These are phyloP conservation scores for Pterois miles DNA, from an alignment of 2,797 vertebrate genomes.

Conservation along the genomic window DNA sequence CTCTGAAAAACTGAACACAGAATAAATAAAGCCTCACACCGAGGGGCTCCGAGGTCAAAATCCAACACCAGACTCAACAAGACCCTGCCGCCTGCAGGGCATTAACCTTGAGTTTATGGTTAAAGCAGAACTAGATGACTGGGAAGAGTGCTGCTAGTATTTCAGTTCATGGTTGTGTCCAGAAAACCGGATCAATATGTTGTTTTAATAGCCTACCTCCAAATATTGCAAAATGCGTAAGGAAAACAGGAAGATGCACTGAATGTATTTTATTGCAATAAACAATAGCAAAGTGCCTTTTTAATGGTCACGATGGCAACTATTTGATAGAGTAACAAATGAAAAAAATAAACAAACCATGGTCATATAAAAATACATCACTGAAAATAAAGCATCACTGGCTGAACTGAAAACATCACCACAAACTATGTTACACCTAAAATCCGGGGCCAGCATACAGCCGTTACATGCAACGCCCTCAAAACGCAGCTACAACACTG, in stretches of 20 bases:
- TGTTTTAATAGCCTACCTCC: slow-evolving; percentile 19
- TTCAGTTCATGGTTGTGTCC: neutral
- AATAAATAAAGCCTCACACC: slow-evolving; percentile 32
- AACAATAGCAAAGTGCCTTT: slow-evolving; percentile 82
- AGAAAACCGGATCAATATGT: slow-evolving; percentile 11
- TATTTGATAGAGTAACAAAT: slow-evolving; percentile 76
- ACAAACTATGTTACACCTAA: slow-evolving; percentile 81
- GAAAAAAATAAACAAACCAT: slow-evolving; percentile 53
- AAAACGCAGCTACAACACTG: slow-evolving; percentile 76
- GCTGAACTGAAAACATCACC: slow-evolving; percentile 82
- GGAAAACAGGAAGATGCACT: slow-evolving; percentile 64
- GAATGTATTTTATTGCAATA: slow-evolving; percentile 80
- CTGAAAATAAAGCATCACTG: slow-evolving; percentile 79
- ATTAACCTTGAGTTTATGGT: slow-evolving; percentile 38
- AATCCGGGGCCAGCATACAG: slow-evolving; percentile 78
- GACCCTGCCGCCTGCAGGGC: slow-evolving; percentile 15
- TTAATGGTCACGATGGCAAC: slow-evolving; percentile 78
- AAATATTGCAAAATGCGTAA: slow-evolving; percentile 45
- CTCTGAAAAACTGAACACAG: slow-evolving; percentile 9
- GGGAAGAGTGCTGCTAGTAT: slow-evolving; percentile 2
- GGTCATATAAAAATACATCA: slow-evolving; percentile 80
- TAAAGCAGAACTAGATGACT: slow-evolving; percentile 15
- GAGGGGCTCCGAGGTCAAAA: slow-evolving; percentile 41
- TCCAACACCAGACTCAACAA: slow-evolving; percentile 11
- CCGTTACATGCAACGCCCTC: slow-evolving; percentile 78